Base-by-base conservation (phyloP, 2,797 vertebrate species). In the Pseudomugil tenellus region DNA sequence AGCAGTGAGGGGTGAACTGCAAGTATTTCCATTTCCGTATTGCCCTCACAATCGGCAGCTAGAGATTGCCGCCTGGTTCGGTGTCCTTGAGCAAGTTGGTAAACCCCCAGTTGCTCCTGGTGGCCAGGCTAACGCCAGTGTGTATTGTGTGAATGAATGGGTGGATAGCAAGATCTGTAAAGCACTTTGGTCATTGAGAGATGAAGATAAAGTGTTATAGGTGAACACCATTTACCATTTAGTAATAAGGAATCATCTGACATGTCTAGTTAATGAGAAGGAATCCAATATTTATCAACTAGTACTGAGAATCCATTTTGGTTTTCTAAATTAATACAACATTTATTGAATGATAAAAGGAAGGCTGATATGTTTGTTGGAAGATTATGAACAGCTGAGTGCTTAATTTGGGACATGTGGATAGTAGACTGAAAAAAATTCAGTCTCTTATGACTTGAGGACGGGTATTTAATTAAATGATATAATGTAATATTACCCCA, bases 251-350 rank as follows among this genome's bases (percentile, higher is more conserved):
- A 46, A 52, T 43, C 17, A 29, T 49, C 17, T 14, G 14, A 65
- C 4, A 26, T 9, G 13, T 29, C 26, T 41, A 17, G 9, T 48
- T 43, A 66, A 62, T 62, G 54, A 48, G 26, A 54, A 53, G 19
- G 0, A 54, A 54, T 52, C 14, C 16, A 59, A 28, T 31, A 65
- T 63, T 39, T 17, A 76, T 49, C 19, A 34, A 35, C n/a, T n/a
- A n/a, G 52, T 23, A 8, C 9, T 19, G 6, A 28, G 16, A 37
- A 58, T n/a, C 58, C 3, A 21, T 43, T 62, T 56, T 2, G 31
- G 43, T 46, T 49, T 37, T 23, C 12, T 16, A 76, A 7, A 35
- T 0, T 5, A 29, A 34, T 71, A 3, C 51, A 71, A 68, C 5
- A 63, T 67, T 57, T 21, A 49, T 46, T 43, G 0, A 3, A 8